Percentiles rank a stretch among this genome's conserved stretches.
phyloP scores from a whole-genome alignment of 2,888 invertebrate species.

The Saturnia pavonia region DNA sequence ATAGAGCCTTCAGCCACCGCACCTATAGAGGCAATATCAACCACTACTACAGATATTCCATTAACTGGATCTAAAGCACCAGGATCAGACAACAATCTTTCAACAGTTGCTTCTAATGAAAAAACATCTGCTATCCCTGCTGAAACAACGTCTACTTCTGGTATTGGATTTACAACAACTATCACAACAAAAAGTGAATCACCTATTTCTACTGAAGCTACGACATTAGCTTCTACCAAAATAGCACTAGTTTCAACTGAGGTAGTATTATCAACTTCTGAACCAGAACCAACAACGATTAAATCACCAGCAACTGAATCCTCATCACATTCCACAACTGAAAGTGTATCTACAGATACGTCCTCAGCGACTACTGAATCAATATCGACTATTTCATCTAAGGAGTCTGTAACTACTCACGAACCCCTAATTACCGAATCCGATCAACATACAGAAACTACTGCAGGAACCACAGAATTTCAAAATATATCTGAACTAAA shows the following conservation, averaged over 20 bases:
- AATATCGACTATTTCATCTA: slow-evolving; percentile 20
- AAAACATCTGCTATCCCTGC: background rate
- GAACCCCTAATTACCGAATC: slow-evolving; percentile 23
- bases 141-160: background rate
- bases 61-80: background rate
- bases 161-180: background rate
- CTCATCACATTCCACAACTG: slow-evolving; percentile 16
- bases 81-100: background rate
- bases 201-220: background rate
- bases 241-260: slow-evolving; percentile 16
- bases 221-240: background rate
- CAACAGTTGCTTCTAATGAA: background rate
- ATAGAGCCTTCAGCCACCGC: background rate
- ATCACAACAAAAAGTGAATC: background rate
- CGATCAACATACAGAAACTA: slow-evolving; percentile 21
- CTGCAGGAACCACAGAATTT: slow-evolving; percentile 21
- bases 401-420: slow-evolving; percentile 27
- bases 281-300: slow-evolving; percentile 14
- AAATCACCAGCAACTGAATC: slow-evolving; percentile 17
- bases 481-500: slow-evolving; percentile 13
- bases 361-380: slow-evolving; percentile 2
- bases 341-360: background rate
- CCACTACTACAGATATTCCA: background rate
- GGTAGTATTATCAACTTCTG: slow-evolving; percentile 22
- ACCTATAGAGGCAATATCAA: background rate